Evolutionary conservation across 2,888 invertebrate genomes (phyloP), one percentile per base, ranked within the genome.

Genomic region (Troides aeacus): DNA sequence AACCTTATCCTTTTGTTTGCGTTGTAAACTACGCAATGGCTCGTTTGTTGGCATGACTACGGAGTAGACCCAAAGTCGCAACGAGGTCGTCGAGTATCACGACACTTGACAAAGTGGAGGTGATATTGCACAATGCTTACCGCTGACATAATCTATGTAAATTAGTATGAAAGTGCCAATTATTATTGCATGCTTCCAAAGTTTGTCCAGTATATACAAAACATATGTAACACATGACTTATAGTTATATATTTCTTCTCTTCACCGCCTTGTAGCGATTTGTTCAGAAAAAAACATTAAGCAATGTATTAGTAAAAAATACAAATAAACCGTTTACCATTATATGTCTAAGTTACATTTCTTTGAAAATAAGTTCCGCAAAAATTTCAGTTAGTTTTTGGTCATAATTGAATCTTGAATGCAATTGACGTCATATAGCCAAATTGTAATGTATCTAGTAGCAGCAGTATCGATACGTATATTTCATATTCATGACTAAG

Each of bases 1-100:
- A 61, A 64, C 64, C 64, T 64, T 69, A 64, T 56, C 56, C 57
- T 64, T 57, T 64, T 62, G n/a, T 42, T 56, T 64, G 62, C 61
- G 64, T 65, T 61, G 39, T 39, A 68, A 68, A 30, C 5, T 42
- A 64, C 59, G 63, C 63, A 63, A 46, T 6, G 23, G 39, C 30
- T 56, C 60, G 53, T 64, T 39, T 56, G 63, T 63, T 64, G 69
- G 69, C 69, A 64, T 60, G 69, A 64, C 63, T 73, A 64, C 62
- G 71, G 71, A 70, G 66, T 71, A 66, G 75, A 74, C 75, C 75
- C 75, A 77, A 79, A 80, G 76, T 76, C 77, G 71, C 71, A 71
- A 71, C 79, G 80, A 83, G 84, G 84, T 77, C 81, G 74, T 63
- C 76, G 66, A 66, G 73, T 77, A 76, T 79, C 81, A 81, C 79